phyloP scores from a whole-genome alignment of 2,888 invertebrate species.

The Apodemia mormo region DNA sequence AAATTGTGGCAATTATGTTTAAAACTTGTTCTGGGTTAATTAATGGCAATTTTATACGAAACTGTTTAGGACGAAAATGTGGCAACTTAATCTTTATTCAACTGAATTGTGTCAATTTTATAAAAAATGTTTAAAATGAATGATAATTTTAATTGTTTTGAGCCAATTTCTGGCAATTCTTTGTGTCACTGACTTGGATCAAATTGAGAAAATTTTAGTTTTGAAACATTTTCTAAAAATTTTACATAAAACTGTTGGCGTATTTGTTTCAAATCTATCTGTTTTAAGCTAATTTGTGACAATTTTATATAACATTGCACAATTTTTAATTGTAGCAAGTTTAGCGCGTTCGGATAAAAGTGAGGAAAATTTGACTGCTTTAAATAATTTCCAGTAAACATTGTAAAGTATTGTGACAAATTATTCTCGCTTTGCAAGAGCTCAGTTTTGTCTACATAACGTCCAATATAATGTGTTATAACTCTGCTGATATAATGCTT shows the following conservation, averaged over 20 bases:
- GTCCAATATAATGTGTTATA: not conserved
- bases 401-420: not conserved
- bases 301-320: not conserved
- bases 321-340: not conserved
- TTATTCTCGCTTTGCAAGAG: not conserved
- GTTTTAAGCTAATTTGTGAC: not conserved
- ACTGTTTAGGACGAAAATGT: not conserved
- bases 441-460: not conserved
- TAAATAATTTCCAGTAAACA: not conserved
- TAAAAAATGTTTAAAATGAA: not conserved
- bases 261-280: too few relatives aligned
- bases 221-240: not conserved
- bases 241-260: not conserved
- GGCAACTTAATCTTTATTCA: not conserved
- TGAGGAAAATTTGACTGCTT: not conserved
- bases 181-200: not conserved
- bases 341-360: not conserved
- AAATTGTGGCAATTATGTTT: not conserved
- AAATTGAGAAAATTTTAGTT: not conserved
- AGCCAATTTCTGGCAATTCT: not conserved
- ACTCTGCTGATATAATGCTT: constrained; percentile 21
- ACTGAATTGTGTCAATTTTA: not conserved
- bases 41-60: not conserved
- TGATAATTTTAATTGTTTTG: not conserved
- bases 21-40: not conserved